Percentiles rank a stretch among this genome's conserved stretches.
phyloP scores from a whole-genome alignment of 2,113 vertebrate species.

The Indri indri region DNA sequence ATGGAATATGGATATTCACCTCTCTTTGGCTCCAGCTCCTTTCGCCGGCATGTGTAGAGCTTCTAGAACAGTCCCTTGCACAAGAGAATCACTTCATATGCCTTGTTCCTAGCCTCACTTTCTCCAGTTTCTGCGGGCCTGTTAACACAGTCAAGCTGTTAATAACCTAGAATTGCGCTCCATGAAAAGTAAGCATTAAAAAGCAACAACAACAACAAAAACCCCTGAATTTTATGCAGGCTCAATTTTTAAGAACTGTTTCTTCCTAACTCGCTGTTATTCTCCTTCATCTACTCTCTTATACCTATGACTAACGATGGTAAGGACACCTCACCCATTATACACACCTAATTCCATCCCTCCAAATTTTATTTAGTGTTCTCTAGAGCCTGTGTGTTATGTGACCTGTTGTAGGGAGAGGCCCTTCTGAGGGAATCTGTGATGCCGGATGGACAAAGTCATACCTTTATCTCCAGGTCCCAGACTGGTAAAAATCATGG shows the following conservation, averaged over 20 bases:
- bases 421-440: background rate
- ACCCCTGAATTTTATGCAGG: background rate
- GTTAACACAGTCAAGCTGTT: background rate
- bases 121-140: background rate
- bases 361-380: background rate
- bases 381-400: background rate
- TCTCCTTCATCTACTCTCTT: background rate
- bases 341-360: background rate
- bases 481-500: background rate
- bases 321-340: background rate
- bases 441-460: background rate
- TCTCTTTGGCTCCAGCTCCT: background rate
- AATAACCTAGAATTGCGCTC: background rate
- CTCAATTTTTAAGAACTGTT: conserved; percentile 6
- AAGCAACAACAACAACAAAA: background rate
- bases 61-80: background rate
- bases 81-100: background rate
- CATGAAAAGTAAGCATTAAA: background rate
- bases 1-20: background rate
- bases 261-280: background rate
- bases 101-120: background rate
- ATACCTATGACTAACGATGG: background rate
- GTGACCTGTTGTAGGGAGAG: background rate
- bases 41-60: background rate
- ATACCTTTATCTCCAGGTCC: background rate